These are phyloP conservation scores for Caretta caretta DNA, from an alignment of 2,113 vertebrate genomes.

Conservation along the genomic window DNA sequence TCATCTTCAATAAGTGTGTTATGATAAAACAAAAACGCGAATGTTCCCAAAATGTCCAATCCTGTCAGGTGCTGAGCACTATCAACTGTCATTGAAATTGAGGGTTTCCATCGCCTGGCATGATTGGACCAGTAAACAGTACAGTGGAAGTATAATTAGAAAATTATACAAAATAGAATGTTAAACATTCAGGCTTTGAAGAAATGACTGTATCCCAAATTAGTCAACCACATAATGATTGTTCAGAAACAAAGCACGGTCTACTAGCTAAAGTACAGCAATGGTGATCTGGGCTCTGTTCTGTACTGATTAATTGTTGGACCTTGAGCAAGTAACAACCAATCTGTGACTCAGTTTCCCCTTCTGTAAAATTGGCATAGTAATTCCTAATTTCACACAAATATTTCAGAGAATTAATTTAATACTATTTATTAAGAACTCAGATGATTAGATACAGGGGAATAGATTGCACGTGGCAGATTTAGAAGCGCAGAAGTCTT, in stretches of 20 bases:
- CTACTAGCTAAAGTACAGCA: not conserved
- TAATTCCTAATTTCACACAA: not conserved
- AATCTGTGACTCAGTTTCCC: not conserved
- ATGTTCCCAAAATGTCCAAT: rapidly evolving
- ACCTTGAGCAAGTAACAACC: not conserved
- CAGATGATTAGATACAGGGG: not conserved
- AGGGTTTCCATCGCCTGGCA: not conserved
- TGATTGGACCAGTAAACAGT: not conserved
- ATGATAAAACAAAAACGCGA: not conserved
- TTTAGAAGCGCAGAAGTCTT: not conserved
- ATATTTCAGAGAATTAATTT: not conserved
- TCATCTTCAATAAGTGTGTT: not conserved
- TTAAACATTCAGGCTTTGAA: not conserved
- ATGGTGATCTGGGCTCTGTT: not conserved
- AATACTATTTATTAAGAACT: not conserved
- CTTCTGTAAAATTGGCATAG: not conserved
- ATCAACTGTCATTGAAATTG: not conserved
- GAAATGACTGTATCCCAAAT: not conserved
- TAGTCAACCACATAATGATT: not conserved
- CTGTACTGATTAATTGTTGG: not conserved
- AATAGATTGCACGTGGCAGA: not conserved
- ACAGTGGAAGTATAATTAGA: not conserved
- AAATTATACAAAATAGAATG: not conserved
- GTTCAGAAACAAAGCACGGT: not conserved
- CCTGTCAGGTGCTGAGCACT: not conserved